Base-by-base conservation (phyloP, 2,888 invertebrate species). In the Synergus gifuensis region DNA sequence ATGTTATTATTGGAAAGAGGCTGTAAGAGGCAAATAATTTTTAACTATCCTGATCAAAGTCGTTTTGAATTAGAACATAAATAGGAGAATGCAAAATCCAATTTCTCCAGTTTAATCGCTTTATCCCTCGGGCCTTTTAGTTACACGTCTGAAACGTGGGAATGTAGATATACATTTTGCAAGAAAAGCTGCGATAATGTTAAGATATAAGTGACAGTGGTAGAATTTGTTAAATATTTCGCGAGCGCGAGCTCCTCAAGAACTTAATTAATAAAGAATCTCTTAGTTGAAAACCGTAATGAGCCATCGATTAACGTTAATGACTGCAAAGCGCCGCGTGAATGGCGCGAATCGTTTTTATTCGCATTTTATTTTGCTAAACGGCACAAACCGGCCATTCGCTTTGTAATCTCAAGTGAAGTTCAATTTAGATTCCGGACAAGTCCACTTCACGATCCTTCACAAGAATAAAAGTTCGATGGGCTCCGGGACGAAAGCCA, bases 221-320 rank as follows among this genome's bases (percentile, higher is more conserved):
- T 54, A 73, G 40, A 54, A 54, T 73, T 11, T 54, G n/a, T 22
- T 11, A 36, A 73, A 36, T 73, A 54, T 54, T 36, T 12, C n/a
- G 1, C n/a, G 42, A 42, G 16, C 12, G 54, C 36, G n/a, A 73
- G 16, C 49, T 54, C 4, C 28, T 12, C 14, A 28, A 73, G 36
- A 18, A n/a, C 73, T 73, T 73, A 73, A 73, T 73, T 73, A 73
- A 54, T 69, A 54, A 73, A 54, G 73, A 73, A 73, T 73, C 69
- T 69, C 11, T 16, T 4, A n/a, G 49, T 36, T 73, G 28, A 8
- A 73, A 73, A 36, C n/a, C 73, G 28, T 73, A 73, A 73, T 73
- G 73, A 73, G 54, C 28, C 36, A 40, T 73, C 54, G 73, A 73
- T 73, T 54, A 73, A 28, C 36, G 28, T 16, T 73, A 36, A 73